A percentile compares a stretch with the other conserved stretches of the same genome.
These are phyloP conservation scores for Nothoprocta pentlandii DNA, from an alignment of 2,113 vertebrate genomes.

Conservation along the genomic window DNA sequence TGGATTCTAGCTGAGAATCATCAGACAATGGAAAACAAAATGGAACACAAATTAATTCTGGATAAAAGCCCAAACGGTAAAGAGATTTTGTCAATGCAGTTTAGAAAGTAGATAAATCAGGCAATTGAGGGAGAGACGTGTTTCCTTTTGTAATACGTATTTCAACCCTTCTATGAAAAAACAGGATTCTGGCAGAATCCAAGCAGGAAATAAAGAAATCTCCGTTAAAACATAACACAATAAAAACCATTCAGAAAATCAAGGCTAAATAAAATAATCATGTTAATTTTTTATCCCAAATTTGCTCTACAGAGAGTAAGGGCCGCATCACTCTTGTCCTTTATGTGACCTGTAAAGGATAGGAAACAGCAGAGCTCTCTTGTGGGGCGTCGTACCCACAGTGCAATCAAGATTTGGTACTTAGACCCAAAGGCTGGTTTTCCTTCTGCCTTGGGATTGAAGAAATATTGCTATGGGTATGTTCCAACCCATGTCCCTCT, in stretches of 20 bases:
- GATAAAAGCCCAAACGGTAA: background rate
- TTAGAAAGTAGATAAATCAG: background rate
- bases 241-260: slow-evolving; percentile 56
- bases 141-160: background rate
- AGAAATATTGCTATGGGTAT: background rate
- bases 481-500: background rate
- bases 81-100: background rate
- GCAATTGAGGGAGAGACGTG: background rate
- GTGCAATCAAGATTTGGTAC: background rate
- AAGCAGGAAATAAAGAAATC: slow-evolving; percentile 63
- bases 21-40: background rate
- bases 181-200: slow-evolving; percentile 5
- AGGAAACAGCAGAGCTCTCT: background rate
- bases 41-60: background rate
- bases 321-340: slow-evolving; percentile 29
- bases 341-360: slow-evolving; percentile 22
- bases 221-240: slow-evolving; percentile 48
- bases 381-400: background rate
- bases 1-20: background rate
- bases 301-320: slow-evolving; percentile 19
- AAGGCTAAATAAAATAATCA: slow-evolving; percentile 47
- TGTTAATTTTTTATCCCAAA: slow-evolving; percentile 31
- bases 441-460: background rate
- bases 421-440: background rate
- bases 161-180: background rate